Percentiles rank a stretch among this genome's conserved stretches.
These are phyloP conservation scores for Ciconia maguari DNA, from an alignment of 2,113 vertebrate genomes.

Conservation along the genomic window DNA sequence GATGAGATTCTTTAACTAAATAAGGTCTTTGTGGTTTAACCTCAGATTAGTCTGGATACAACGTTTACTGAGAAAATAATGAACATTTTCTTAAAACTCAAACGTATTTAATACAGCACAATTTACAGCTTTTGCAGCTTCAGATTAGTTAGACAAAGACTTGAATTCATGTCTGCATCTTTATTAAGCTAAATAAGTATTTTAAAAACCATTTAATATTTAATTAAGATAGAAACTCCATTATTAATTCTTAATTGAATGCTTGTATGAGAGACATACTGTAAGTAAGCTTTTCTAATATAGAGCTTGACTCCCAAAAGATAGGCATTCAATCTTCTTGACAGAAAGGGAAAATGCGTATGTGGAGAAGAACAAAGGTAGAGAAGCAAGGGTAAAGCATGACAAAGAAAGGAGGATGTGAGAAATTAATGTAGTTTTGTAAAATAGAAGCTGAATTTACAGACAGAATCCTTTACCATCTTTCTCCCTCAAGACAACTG, in stretches of 20 bases:
- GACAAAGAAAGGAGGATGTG: not conserved
- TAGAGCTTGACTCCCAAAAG: not conserved
- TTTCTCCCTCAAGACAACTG: not conserved
- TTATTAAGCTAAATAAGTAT: not conserved
- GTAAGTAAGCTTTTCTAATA: not conserved
- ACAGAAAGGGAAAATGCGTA: not conserved
- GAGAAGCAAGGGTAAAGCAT: not conserved
- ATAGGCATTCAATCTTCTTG: not conserved
- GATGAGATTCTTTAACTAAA: not conserved
- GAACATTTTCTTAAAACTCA: not conserved
- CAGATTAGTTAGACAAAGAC: not conserved
- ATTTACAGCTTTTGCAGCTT: not conserved
- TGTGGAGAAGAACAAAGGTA: not conserved
- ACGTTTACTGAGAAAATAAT: not conserved
- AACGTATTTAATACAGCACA: not conserved
- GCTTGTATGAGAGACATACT: not conserved
- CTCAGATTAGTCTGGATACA: not conserved
- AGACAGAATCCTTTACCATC: not conserved
- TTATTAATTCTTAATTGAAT: constrained; percentile 30
- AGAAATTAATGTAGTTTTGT: not conserved
- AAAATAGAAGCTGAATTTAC: not conserved
- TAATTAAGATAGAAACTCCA: not conserved
- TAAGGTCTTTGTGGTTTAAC: not conserved
- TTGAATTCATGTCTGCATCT: not conserved
- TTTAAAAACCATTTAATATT: not conserved